These are phyloP conservation scores for Megamerina dolium DNA, from an alignment of 2,888 invertebrate genomes.

Conservation along the genomic window DNA sequence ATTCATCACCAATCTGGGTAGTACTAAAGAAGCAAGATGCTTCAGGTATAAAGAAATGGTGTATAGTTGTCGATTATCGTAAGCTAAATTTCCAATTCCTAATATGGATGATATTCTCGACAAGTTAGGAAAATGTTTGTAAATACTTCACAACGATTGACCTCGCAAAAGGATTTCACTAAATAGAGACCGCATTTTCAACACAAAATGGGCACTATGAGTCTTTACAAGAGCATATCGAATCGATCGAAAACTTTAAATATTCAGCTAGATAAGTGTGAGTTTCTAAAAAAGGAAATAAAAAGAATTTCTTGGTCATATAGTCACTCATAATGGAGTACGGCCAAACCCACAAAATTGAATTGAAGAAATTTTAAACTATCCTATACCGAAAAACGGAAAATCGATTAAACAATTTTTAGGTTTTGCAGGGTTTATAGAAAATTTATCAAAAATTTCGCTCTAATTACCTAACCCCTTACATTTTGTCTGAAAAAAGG, in stretches of 20 bases:
- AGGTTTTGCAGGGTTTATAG: slow-evolving; percentile 1
- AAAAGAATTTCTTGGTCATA: slow-evolving; percentile 3
- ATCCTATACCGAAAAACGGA: too few relatives aligned
- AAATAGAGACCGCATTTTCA: not conserved
- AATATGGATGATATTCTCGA: too few relatives aligned
- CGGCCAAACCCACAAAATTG: slow-evolving; percentile 1
- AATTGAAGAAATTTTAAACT: not conserved
- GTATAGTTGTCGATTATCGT: too few relatives aligned
- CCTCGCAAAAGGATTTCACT: not conserved
- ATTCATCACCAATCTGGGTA: not conserved
- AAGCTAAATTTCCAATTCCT: too few relatives aligned
- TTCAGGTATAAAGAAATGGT: slow-evolving; percentile 1
- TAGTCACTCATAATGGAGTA: not conserved
- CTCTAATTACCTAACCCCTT: not conserved
- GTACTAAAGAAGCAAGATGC: too few relatives aligned
- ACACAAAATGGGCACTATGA: slow-evolving; percentile 2
- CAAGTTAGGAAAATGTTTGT: too few relatives aligned
- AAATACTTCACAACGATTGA: not conserved
- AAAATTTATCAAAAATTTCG: not conserved
- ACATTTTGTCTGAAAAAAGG: slow-evolving; percentile 1
- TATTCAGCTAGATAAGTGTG: slow-evolving; percentile 1
- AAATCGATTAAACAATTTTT: slow-evolving; percentile 4
- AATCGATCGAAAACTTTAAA: not conserved
- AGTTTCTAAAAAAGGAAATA: not conserved
- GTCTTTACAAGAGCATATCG: not conserved